Conservation (phyloP, 2,888 invertebrate species). For the Scaptomyza parva region DNA sequence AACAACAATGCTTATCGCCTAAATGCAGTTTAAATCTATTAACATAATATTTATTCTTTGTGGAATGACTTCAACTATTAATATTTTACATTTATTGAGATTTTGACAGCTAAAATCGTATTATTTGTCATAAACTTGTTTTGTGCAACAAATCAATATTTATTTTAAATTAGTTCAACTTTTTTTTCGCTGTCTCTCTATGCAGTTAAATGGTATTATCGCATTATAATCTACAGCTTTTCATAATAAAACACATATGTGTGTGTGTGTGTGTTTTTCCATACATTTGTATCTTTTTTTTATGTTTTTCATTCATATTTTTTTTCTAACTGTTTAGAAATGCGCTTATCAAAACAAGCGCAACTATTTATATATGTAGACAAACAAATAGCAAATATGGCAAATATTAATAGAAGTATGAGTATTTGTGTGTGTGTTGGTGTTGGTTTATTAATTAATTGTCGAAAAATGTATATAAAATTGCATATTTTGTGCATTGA, state of each 20-base stretch:
- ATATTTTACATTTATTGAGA: constrained; percentile 8
- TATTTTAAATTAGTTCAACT: constrained; percentile 38
- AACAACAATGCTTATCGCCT: background rate
- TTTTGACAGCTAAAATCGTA: constrained; percentile 6
- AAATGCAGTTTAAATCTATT: background rate
- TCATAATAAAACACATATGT: constrained; percentile 25
- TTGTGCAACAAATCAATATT: constrained; percentile 33
- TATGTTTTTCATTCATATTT: background rate
- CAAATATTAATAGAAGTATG: background rate
- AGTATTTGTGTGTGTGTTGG: background rate
- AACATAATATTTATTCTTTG: constrained; percentile 13
- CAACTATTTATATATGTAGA: constrained; percentile 10
- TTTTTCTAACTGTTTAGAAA: constrained; percentile 6
- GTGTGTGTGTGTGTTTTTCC: background rate
- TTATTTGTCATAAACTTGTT: constrained; percentile 10
- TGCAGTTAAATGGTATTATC: constrained; percentile 22
- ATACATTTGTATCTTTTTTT: background rate
- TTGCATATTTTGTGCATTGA: constrained; percentile 12
- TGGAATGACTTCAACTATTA: background rate
- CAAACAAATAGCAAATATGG: constrained; percentile 24
- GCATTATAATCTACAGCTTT: constrained; percentile 23
- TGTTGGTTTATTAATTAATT: constrained; percentile 38
- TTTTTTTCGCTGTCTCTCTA: background rate
- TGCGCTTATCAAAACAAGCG: constrained; percentile 8
- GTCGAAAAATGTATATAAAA: constrained; percentile 8